phyloP scores from a whole-genome alignment of 2,888 invertebrate genomes.

The Smittia aterrima region DNA sequence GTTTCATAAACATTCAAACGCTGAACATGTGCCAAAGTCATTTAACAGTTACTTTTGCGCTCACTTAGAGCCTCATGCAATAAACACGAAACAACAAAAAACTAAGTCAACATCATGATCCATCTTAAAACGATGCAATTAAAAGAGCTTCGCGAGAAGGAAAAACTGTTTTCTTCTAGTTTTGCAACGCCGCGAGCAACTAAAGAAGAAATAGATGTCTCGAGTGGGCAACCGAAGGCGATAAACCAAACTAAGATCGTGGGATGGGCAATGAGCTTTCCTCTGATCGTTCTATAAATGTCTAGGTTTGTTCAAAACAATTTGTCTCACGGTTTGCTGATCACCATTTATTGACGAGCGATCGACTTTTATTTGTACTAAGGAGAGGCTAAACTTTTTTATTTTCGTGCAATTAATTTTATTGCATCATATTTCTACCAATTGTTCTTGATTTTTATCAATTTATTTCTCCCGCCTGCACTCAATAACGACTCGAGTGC shows the following conservation, averaged over 20 bases:
- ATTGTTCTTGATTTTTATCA: conserved; percentile 17
- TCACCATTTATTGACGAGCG: too few species aligned
- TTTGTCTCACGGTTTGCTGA: too few species aligned
- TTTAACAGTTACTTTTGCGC: conserved; percentile 32
- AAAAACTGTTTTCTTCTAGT: neutral
- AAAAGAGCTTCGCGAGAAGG: conserved; percentile 3
- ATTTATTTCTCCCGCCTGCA: neutral
- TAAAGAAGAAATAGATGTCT: neutral
- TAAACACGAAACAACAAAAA: neutral
- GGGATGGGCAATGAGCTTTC: neutral
- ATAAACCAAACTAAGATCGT: neutral
- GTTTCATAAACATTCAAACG: neutral
- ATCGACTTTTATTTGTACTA: neutral
- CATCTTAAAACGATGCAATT: conserved; percentile 2
- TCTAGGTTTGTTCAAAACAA: neutral
- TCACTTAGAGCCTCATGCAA: neutral
- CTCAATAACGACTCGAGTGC: neutral
- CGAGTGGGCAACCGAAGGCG: conserved; percentile 16
- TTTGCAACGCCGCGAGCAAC: neutral
- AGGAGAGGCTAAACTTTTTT: conserved; percentile 5
- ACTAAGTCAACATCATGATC: neutral
- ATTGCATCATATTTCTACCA: neutral
- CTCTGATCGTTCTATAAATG: neutral
- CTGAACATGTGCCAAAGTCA: conserved; percentile 31
- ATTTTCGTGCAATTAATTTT: conserved; percentile 6